A percentile compares a stretch with the other conserved stretches of the same genome.
Conservation (phyloP, 2,797 vertebrate genomes). For the Pangasius sanitwongsei region DNA sequence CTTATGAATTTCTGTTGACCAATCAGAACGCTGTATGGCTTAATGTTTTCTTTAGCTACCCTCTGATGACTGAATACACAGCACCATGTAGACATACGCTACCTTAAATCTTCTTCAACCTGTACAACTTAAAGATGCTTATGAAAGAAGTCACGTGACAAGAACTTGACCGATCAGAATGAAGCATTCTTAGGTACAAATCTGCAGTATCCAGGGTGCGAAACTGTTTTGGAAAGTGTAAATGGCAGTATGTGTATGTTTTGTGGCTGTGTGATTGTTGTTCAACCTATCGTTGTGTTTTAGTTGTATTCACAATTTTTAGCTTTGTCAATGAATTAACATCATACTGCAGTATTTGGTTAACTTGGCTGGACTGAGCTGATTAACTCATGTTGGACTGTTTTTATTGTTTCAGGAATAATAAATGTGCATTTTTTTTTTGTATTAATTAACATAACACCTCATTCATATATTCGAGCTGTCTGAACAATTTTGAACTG, state of each 20-base stretch:
- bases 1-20: neutral
- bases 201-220: neutral
- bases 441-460: too few relatives aligned
- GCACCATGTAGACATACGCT: neutral
- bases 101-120: neutral
- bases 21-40: neutral
- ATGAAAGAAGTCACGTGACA: neutral
- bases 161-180: neutral
- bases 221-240: neutral
- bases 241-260: too few relatives aligned
- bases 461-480: neutral
- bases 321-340: neutral
- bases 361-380: neutral
- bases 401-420: neutral
- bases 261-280: neutral
- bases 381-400: neutral
- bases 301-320: neutral
- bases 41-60: neutral
- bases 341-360: neutral
- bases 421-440: neutral
- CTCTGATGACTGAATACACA: neutral
- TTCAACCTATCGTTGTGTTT: neutral
- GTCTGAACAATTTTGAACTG: neutral
- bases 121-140: neutral
- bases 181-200: neutral